Base-by-base conservation (phyloP, 2,113 vertebrate genomes). In the Myrmecophaga tridactyla region DNA sequence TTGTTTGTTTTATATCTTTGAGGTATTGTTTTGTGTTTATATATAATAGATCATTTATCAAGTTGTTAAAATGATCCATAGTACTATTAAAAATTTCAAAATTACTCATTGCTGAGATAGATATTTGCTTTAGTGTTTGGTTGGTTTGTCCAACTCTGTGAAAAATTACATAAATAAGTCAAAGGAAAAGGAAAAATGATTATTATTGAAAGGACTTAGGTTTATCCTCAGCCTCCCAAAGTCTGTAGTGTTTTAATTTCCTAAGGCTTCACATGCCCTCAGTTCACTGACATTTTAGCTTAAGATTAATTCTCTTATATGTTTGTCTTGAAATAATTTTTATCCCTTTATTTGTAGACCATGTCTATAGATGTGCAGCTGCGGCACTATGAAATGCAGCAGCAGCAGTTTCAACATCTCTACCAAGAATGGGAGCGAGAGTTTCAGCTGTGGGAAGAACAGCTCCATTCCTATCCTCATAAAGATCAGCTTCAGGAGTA, bases 401-500 rank as follows among this genome's bases (percentile, higher is more conserved):
- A 99, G 96, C 99, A 99, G 92, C 99, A 99, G 95, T 99, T 99
- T 97, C 98, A 97, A 23, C 99, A 99, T 81, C 98, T 99, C 94
- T 99, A 99, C 96, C 99, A 99, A 98, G 99, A 99, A 15, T 99
- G 99, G 99, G 98, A 99, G 88, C 98, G 97, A 95, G 99, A 99
- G 96, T 99, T 99, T 94, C 98, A 98, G 81, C 98, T 99, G 67
- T 99, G 99, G 99, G 98, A 99, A 95, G 99, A 99, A 39, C 99
- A 99, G 94, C 99, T 99, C 92, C 99, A 99, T 97, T 98, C 98
- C 3, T 99, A 99, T 94, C 99, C 99, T 65, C 99, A 99, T 96
- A 99, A 99, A 98, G 99, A 99, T 95, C 99, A 99, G 95, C 98
- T 99, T 80, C 98, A 99, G 76, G 99, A 99, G 93, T 99, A 99